phyloP scores from a whole-genome alignment of 2,888 invertebrate genomes.

The Philhelius pedissequus region DNA sequence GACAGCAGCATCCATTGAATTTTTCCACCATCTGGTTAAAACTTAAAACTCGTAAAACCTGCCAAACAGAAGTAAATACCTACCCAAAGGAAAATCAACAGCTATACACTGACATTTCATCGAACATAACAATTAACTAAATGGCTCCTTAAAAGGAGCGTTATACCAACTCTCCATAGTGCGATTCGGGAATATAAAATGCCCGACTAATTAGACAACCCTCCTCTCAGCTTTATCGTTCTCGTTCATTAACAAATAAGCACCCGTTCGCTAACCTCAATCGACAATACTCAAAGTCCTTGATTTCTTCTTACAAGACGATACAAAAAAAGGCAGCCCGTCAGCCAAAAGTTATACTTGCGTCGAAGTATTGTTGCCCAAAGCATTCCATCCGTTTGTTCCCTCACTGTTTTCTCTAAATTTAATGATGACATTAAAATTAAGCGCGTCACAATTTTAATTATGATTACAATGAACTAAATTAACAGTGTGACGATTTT shows the following conservation, averaged over 20 bases:
- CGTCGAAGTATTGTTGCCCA: constrained; percentile 34
- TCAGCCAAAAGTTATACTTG: constrained; percentile 56
- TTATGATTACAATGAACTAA: constrained; percentile 67
- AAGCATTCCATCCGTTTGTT: constrained; percentile 14
- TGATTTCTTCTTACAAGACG: constrained; percentile 40
- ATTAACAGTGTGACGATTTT: constrained; percentile 61
- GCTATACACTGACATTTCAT: constrained; percentile 22
- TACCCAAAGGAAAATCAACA: constrained; percentile 5
- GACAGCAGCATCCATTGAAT: neutral
- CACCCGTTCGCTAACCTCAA: constrained; percentile 68
- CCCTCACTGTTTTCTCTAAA: neutral
- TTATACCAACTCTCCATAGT: constrained; percentile 50
- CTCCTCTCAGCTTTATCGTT: constrained; percentile 56
- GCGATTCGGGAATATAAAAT: constrained; percentile 56
- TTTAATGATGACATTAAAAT: constrained; percentile 67
- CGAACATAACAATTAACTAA: constrained; percentile 64
- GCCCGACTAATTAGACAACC: constrained; percentile 61
- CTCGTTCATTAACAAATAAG: constrained; percentile 65
- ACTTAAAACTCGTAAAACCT: constrained; percentile 41
- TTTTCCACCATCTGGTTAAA: constrained; percentile 20
- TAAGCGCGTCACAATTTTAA: constrained; percentile 65
- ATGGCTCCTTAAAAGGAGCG: constrained; percentile 44
- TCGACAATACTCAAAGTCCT: constrained; percentile 59
- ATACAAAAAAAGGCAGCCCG: constrained; percentile 22
- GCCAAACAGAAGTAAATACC: neutral